Conservation (phyloP, 2,797 vertebrate species). For the Streptopelia turtur region DNA sequence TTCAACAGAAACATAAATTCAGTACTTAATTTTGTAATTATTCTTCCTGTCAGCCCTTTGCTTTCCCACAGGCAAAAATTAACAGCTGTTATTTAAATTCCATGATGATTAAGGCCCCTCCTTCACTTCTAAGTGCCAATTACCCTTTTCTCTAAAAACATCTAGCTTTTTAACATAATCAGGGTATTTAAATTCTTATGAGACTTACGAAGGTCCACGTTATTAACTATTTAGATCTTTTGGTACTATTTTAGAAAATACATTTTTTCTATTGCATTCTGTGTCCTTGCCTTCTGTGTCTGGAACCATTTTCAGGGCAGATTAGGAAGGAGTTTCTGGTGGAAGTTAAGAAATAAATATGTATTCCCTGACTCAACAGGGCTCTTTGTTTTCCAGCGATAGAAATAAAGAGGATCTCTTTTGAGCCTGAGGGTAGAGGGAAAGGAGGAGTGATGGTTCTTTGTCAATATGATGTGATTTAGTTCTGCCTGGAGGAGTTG, state of each 20-base stretch:
- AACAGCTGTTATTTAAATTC: not conserved
- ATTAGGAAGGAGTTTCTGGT: not conserved
- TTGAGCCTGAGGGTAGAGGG: constrained; percentile 14
- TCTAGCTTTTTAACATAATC: not conserved
- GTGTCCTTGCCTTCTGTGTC: not conserved
- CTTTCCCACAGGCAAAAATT: not conserved
- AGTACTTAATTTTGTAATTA: not conserved
- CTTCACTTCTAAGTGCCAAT: not conserved
- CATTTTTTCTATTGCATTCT: not conserved
- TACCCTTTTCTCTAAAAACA: not conserved
- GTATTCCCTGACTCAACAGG: not conserved
- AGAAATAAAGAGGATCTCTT: constrained; percentile 38
- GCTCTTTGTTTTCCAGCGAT: constrained; percentile 40
- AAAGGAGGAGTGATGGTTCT: constrained; percentile 20
- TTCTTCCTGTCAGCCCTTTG: not conserved
- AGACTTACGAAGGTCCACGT: not conserved
- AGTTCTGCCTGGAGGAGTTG: constrained; percentile 36
- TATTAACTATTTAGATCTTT: not conserved
- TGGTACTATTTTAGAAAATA: not conserved
- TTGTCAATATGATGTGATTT: constrained; percentile 26
- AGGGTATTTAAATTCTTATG: not conserved
- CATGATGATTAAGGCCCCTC: not conserved
- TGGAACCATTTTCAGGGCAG: not conserved
- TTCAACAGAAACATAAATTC: not conserved
- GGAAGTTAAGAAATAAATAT: not conserved